Base-by-base conservation (phyloP, 2,888 invertebrate genomes). In the Physocephala rufipes region DNA sequence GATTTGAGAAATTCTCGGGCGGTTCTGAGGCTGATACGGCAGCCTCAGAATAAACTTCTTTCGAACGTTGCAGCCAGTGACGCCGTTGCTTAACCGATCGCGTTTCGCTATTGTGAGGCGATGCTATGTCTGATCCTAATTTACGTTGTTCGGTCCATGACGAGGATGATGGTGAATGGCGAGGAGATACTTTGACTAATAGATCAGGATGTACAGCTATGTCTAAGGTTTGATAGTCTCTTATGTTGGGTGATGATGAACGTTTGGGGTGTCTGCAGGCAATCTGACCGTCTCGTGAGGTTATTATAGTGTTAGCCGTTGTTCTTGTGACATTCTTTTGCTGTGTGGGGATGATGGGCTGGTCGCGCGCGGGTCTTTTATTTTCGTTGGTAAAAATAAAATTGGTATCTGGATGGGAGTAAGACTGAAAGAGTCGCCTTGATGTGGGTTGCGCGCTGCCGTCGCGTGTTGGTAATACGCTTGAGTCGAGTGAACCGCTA, bases 181-280 rank as follows among this genome's bases (percentile, higher is more conserved):
- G 77, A 1, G 80, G 76, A 1, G 81, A 80, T 24, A 82, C 77
- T 77, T 82, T 81, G 36, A 83, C 78, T 16, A 81, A 63, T 65
- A 83, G 77, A 71, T 83, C 83, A 0, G 83, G 83, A 79, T 83
- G 82, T 4, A 83, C 79, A 2, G 81, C 81, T 0, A 83, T 79
- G 74, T 82, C 82, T 51, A 82, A 53, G 1, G 79, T 74, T 4
- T 80, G 77, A 71, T 78, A 82, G 26, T 80, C 79, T 0, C 82
- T 80, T 9, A 82, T 80, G 63, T 83, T 82, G 9, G 82, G 82
- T 1, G 80, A 80, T 28, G 83, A 83, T 1, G 79, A 77, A 26
- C 83, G 76, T 71, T 82, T 81, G 1, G 79, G 78, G 65, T 80
- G 78, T 45, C 80, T 79, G 9, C 81, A 81, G 3, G 53, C 51